Conservation (phyloP, 1,140 invertebrate genomes). For the Scaptodrosophila lebanonensis region DNA sequence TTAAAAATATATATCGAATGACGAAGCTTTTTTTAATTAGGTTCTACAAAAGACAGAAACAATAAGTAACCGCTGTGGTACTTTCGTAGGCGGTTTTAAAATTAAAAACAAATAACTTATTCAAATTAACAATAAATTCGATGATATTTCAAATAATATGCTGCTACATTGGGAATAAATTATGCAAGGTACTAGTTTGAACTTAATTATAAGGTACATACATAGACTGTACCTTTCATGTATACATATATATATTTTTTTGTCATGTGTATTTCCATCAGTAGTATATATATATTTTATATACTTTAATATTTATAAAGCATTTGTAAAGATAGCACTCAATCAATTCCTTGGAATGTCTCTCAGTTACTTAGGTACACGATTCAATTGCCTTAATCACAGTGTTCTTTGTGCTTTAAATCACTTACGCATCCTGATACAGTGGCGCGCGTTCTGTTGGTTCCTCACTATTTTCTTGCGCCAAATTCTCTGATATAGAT, state of each 20-base stretch:
- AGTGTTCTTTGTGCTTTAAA: no score
- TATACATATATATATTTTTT: slow-evolving; percentile 41
- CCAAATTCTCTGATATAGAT: background rate
- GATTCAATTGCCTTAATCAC: no score
- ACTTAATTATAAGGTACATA: background rate
- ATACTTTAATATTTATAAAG: no score
- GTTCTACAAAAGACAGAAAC: background rate
- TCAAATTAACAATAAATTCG: no score
- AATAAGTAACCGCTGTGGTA: no score
- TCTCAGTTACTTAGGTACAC: slow-evolving; percentile 51
- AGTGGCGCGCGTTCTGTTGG: slow-evolving; percentile 45
- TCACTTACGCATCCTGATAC: no score
- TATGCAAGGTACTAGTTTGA: no score
- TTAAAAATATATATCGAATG: slow-evolving; percentile 37
- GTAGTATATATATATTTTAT: no score
- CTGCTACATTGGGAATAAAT: no score
- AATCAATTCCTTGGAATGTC: slow-evolving; percentile 63
- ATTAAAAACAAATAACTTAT: no score
- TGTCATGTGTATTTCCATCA: slow-evolving; percentile 32
- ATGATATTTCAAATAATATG: no score
- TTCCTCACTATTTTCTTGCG: background rate
- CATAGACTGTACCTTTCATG: slow-evolving; percentile 21
- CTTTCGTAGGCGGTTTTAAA: no score
- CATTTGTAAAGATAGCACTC: slow-evolving; percentile 20
- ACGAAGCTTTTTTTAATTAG: slow-evolving; percentile 1